These are phyloP conservation scores for Trachelus stipa DNA, from an alignment of 2,888 invertebrate species.

Conservation along the genomic window DNA sequence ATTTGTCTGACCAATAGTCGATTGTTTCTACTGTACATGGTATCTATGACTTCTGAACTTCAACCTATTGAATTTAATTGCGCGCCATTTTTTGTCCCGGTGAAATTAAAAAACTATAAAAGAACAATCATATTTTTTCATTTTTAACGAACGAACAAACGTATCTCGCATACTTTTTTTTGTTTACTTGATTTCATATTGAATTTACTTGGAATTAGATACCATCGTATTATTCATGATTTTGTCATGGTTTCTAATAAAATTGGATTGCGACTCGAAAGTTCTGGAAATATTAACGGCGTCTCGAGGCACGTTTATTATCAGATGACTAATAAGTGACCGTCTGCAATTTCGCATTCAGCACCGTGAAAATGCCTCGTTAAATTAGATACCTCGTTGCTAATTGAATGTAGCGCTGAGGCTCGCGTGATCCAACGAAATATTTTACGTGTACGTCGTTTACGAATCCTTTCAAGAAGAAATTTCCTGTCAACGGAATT, in stretches of 20 bases:
- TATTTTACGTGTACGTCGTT: background rate
- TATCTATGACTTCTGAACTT: background rate
- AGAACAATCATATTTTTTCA: background rate
- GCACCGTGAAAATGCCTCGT: background rate
- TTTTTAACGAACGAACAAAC: background rate
- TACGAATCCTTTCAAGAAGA: background rate
- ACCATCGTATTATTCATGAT: background rate
- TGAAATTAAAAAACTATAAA: background rate
- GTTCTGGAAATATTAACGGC: background rate
- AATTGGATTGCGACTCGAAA: background rate
- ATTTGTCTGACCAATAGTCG: background rate
- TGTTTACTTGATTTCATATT: background rate
- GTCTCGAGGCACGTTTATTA: background rate
- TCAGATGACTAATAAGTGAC: background rate
- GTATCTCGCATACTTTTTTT: background rate
- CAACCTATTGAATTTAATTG: background rate
- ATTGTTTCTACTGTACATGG: background rate
- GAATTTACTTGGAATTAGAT: background rate
- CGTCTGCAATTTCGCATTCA: background rate
- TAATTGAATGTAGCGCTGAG: background rate
- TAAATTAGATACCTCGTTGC: background rate
- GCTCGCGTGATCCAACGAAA: background rate
- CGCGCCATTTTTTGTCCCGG: background rate
- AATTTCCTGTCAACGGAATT: background rate
- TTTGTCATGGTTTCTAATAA: background rate